Evolutionary conservation across 2,888 invertebrate species (phyloP), one percentile per base, ranked within the genome.

Genomic region (Seira ritae): DNA sequence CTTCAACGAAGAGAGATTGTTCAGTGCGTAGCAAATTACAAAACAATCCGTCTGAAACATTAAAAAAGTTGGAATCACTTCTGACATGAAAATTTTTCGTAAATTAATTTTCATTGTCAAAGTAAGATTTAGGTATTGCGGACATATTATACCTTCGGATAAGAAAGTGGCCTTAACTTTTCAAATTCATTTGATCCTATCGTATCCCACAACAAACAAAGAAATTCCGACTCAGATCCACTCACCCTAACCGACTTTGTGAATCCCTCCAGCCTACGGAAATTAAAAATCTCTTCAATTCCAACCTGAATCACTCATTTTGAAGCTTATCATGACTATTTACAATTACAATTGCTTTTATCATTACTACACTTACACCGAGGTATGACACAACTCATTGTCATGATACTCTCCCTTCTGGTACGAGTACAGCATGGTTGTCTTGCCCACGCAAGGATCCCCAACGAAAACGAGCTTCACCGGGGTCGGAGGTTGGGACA

Each of bases 371-470:
- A 77, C 96, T 95, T 93, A 97, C 96, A 96, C 96, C 89, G 97
- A 97, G 17, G 84, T 84, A 55, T 80, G 80, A 22, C 77, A 77
- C 84, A 96, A 94, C 91, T 97, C 97, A 92, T 96, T 96, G 89
- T 93, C 93, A 22, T 97, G 97, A 91, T 96, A 97, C 90, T 94
- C 93, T 88, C 95, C 94, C 89, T 93, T 94, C 74, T 96, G 96
- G 91, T 96, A 97, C 73, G 96, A 95, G 91, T 96, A 95, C 86
- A 97, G 93, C 90, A 97, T 92, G 90, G 96, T 97, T 19, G 97
- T 97, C 92, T 97, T 97, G 78, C 97, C 97, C 55, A 97, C 96
- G 93, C 96, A 95, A 89, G 97, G 96, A 91, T 97, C 97, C 71
- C 97, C 97, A 70, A 97, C 96, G 85, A 95, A 95, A 84, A 96